Evolutionary conservation across 53 echinoderm and acorn worm genomes (phyloP).

Genomic region (Actinopyga echinites): DNA sequence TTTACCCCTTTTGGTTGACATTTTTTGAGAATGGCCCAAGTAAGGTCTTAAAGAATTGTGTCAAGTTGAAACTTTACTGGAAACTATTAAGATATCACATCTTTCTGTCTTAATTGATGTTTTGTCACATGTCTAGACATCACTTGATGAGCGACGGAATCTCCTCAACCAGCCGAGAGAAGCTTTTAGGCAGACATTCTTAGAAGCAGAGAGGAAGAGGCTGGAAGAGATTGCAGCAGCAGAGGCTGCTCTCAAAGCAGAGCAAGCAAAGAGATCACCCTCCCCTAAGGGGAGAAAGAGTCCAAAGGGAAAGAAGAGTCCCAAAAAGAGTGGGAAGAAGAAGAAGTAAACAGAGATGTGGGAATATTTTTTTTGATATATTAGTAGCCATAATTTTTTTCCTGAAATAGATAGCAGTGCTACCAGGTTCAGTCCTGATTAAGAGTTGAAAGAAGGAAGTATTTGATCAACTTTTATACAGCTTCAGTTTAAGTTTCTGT

Average conservation of each 20-base stretch:
- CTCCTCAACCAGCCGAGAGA: conserved; percentile 87
- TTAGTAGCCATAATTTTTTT: too few species aligned
- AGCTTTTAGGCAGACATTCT: conserved; percentile 92
- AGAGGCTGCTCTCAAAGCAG: conserved; percentile 91
- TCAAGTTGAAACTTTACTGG: too few species aligned
- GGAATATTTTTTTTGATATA: too few species aligned
- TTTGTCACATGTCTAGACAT: conserved; percentile 52
- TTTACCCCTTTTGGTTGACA: too few species aligned
- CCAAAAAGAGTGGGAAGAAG: conserved; percentile 85
- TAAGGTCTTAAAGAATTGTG: too few species aligned
- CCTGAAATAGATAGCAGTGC: too few species aligned
- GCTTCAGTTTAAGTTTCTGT: too few species aligned
- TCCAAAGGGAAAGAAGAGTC: conserved; percentile 96
- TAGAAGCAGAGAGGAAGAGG: conserved; percentile 91
- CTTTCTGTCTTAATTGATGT: neutral
- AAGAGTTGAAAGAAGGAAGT: too few species aligned
- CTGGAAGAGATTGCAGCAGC: conserved; percentile 91
- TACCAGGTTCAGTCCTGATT: too few species aligned
- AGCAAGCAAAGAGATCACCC: conserved; percentile 83
- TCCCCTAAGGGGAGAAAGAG: conserved; percentile 95
- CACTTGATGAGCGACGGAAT: conserved; percentile 65
- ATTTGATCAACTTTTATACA: too few species aligned
- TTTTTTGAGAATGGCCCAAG: too few species aligned
- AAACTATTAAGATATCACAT: neutral
- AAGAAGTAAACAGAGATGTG: conserved; percentile 51